These are phyloP conservation scores for Leptopilina boulardi DNA, from an alignment of 1,140 invertebrate genomes.

Conservation along the genomic window DNA sequence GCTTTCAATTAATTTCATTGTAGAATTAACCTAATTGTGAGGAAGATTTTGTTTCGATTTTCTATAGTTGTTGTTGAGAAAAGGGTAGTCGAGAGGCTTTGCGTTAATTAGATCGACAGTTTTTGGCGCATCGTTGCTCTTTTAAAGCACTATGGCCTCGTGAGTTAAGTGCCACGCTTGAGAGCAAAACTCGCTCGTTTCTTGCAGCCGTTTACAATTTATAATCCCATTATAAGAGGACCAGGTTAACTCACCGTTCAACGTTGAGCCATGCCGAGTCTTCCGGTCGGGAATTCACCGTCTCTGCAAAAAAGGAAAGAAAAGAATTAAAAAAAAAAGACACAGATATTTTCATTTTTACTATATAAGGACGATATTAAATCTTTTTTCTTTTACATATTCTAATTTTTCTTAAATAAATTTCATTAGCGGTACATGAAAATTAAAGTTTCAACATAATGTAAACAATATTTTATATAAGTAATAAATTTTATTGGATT, in stretches of 20 bases:
- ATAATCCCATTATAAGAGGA: constrained; percentile 62
- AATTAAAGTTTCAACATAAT: no score
- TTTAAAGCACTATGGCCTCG: constrained; percentile 50
- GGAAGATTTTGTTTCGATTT: no score
- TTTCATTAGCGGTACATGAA: no score
- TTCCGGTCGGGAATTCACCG: constrained; percentile 40
- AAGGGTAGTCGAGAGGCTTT: no score
- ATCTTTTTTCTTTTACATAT: no score
- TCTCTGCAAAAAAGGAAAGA: constrained; percentile 50
- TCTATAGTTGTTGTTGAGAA: no score
- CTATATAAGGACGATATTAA: background rate
- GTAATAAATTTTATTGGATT: no score
- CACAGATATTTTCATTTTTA: background rate
- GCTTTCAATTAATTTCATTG: no score
- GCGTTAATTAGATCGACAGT: constrained; percentile 57
- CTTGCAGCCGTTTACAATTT: constrained; percentile 62
- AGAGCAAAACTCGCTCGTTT: constrained; percentile 47
- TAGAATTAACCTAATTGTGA: no score
- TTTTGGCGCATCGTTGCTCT: constrained; percentile 55
- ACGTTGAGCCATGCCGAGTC: constrained; percentile 38
- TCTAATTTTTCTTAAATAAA: no score
- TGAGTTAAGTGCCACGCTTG: constrained; percentile 49
- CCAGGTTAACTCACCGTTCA: constrained; percentile 49
- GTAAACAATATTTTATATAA: no score
- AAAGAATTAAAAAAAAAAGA: constrained; percentile 39